phyloP scores from a whole-genome alignment of 1,140 invertebrate species.

The Sipha flava region DNA sequence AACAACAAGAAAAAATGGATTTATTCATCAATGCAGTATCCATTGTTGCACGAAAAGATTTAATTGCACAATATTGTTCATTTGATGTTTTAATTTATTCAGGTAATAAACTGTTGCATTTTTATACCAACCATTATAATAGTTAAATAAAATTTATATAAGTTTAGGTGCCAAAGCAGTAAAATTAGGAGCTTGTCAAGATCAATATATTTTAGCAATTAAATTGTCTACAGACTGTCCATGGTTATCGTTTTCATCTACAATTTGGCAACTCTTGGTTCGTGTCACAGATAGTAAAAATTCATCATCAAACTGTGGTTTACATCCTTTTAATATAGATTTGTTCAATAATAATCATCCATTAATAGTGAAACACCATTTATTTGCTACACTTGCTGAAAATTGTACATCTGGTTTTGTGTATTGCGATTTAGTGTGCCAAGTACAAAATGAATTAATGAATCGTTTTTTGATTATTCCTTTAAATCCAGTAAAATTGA shows the following conservation, averaged over 20 bases:
- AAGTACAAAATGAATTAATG: not conserved
- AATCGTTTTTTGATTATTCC: not conserved
- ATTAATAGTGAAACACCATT: not conserved
- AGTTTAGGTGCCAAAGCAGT: conserved; percentile 2
- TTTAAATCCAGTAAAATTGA: conserved; percentile 2
- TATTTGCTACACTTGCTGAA: not conserved
- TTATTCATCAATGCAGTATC: not conserved
- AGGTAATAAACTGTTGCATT: not conserved
- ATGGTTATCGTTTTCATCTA: conserved; percentile 9
- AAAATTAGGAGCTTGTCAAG: not conserved
- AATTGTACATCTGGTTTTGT: not conserved
- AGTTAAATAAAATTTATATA: not conserved
- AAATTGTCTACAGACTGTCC: not conserved
- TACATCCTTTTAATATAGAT: not conserved
- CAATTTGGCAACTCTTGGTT: not conserved
- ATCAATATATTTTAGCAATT: conserved; percentile 14
- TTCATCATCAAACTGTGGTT: not conserved
- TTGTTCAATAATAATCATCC: not conserved
- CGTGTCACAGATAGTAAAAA: not conserved
- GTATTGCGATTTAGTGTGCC: not conserved
- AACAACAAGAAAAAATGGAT: not conserved
- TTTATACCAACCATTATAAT: too few relatives aligned
- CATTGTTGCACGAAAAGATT: not conserved
- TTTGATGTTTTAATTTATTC: conserved; percentile 14
- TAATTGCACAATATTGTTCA: not conserved